Evolutionary conservation across 2,797 vertebrate genomes (phyloP).

Genomic region (Aphelocoma californica): DNA sequence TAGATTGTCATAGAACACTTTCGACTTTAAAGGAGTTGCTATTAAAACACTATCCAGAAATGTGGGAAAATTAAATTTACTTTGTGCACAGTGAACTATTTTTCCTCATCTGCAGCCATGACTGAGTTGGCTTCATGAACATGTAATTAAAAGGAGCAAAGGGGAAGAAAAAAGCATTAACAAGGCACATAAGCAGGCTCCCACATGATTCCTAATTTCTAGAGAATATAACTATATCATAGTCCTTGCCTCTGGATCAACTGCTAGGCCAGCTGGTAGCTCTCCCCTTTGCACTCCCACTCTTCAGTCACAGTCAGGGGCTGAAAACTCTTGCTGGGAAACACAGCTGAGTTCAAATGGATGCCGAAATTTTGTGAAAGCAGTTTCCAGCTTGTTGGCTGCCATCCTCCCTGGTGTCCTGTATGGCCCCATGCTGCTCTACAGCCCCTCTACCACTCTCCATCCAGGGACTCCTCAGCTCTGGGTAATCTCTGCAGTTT

Average conservation of each 20-base stretch:
- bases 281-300: background rate
- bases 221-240: background rate
- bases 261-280: constrained; percentile 23
- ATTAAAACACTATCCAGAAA: background rate
- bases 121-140: background rate
- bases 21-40: background rate
- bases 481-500: background rate
- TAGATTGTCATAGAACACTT: background rate
- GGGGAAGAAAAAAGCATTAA: background rate
- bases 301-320: background rate
- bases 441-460: background rate
- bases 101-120: background rate
- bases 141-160: background rate
- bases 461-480: background rate
- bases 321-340: background rate
- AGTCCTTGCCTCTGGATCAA: background rate
- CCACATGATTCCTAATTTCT: background rate
- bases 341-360: background rate
- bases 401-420: background rate
- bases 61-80: background rate
- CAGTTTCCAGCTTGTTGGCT: background rate
- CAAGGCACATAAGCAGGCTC: background rate
- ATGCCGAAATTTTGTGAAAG: background rate
- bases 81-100: background rate
- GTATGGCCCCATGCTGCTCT: fast-evolving